These are phyloP conservation scores for Crioceris asparagi DNA, from an alignment of 2,888 invertebrate species.

Conservation along the genomic window DNA sequence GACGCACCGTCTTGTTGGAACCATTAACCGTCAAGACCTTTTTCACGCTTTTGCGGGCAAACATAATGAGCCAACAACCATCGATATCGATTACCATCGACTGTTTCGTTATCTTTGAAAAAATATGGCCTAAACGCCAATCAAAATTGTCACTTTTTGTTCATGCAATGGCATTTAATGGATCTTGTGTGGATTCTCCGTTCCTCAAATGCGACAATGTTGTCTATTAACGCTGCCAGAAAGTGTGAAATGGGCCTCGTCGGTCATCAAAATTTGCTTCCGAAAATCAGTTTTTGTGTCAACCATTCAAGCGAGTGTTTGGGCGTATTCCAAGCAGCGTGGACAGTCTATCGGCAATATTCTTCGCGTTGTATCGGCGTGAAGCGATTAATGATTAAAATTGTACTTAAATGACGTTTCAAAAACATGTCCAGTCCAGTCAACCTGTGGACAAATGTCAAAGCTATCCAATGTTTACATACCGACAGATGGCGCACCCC, in stretches of 20 bases:
- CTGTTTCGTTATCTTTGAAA: background rate
- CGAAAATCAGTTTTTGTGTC: background rate
- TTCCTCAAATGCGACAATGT: slow-evolving; percentile 2
- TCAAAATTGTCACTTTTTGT: background rate
- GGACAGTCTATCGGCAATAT: background rate
- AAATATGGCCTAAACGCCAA: background rate
- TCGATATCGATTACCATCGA: background rate
- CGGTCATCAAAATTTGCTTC: slow-evolving; percentile 1
- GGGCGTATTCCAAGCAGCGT: background rate
- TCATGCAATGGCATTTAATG: background rate
- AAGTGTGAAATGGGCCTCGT: background rate
- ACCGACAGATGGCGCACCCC: background rate
- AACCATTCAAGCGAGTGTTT: background rate
- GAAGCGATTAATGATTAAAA: background rate
- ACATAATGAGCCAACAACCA: background rate
- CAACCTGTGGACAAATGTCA: background rate
- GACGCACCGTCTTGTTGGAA: background rate
- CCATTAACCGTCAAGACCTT: slow-evolving; percentile 1
- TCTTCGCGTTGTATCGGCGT: background rate
- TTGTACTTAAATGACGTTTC: background rate
- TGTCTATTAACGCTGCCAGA: background rate
- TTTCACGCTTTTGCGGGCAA: background rate
- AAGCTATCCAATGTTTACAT: background rate
- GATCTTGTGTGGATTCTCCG: background rate
- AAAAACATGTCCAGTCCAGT: background rate